Base-by-base conservation (phyloP, 2,797 vertebrate species). In the Trichosurus vulpecula region DNA sequence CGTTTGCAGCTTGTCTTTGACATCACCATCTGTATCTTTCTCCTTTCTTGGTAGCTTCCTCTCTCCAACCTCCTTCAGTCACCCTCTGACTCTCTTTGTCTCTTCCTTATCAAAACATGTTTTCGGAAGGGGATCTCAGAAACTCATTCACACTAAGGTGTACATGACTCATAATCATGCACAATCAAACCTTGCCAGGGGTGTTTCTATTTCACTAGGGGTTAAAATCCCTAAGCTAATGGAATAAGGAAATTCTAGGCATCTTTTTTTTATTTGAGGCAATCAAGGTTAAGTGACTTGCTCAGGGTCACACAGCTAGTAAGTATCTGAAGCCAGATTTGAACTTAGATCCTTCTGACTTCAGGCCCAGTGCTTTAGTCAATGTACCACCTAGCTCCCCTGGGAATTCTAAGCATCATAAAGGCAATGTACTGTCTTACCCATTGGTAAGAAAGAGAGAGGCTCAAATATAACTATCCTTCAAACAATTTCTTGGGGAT, bases 141-240 rank as follows among this genome's bases (percentile, higher is more conserved):
- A 90, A 52, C 35, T 91, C 41, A 41, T 95, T 95, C 25, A 95
- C 92, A 11, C 31, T 47, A 90, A 92, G 22, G 92, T 94, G 58
- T 57, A 94, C 97, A 94, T 51, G 87, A 16, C 13, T 29, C 94
- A 14, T 95, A 93, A 61, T 92, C 94, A 52, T 95, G 94, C 92
- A 57, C 81, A 51, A 87, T 95, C 52, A 89, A 93, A 27, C 95
- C 11, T 14, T 95, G 96, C 93, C 74, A 95, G n/a, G 91, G 47
- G 4, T 29, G 54, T 93, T 25, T 93, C 6, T 31, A 93, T 95
- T 96, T 94, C 14, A 54, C 14, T 54, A 54, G n/a, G n/a, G n/a
- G n/a, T 93, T 92, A 66, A 93, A 31, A 3, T 96, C n/a, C 61
- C 35, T n/a, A 41, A n/a, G 6, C 9, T 74, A 74, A 74, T n/a